Evolutionary conservation across 2,888 invertebrate species (phyloP), one percentile per base, ranked within the genome.

Genomic region (Drosophila pullipes): DNA sequence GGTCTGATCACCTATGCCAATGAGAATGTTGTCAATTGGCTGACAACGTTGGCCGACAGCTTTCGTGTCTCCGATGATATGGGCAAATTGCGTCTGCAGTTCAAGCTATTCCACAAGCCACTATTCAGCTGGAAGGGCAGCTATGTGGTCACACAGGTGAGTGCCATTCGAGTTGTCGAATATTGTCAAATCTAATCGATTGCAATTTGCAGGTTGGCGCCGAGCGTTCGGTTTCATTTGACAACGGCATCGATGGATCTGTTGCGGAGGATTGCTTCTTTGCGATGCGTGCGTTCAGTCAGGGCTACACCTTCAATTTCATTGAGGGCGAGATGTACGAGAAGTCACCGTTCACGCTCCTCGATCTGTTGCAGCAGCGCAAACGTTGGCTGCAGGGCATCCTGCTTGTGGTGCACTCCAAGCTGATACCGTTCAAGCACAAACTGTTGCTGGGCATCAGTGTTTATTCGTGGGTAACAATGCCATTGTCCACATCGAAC

Each of bases 311-410:
- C 28, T 99, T 99, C 93, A 97, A 98, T 93, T 99, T 99, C 94
- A 96, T 99, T 80, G 99, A 99, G 93, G 99, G 99, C 58, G 99
- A 99, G 94, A 99, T 99, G 99, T 98, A 98, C 97, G 99, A 99
- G 93, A 99, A 99, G 92, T 98, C 98, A 9, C 99, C 99, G 4
- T 99, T 99, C 93, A 97, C 98, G 3, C 94, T 99, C 39, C 96
- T 97, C 95, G 99, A 99, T 93, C 98, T 99, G 91, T 95, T 99
- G 83, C 98, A 99, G 93, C 99, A 99, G 92, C 95, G 99, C 69
- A 99, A 99, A 93, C 95, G 99, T 63, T 99, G 99, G 99, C 95
- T 99, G 63, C 97, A 98, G 94, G 98, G 98, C 91, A 98, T 98
- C 86, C 95, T 97, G 30, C 94, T 98, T 74, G 98, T 98, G 30